Evolutionary conservation across 2,113 vertebrate genomes (phyloP), one percentile per base, ranked within the genome.

Genomic region (Haplochromis vanheusdeni): DNA sequence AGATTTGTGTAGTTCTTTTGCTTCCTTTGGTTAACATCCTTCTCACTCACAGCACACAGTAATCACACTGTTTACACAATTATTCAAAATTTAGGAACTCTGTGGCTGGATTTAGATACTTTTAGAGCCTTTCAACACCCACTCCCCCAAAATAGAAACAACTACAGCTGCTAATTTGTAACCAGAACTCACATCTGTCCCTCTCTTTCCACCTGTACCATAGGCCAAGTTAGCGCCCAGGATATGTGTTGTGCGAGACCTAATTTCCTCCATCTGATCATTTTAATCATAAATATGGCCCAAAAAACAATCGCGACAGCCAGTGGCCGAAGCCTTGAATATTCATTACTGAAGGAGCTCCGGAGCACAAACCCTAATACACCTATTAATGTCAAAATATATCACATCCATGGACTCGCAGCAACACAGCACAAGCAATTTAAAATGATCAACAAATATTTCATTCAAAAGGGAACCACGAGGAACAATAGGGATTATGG

Each of bases 241-340:
- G 5, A 19, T 77, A 6, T 8, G 10, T 77, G 10, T 77, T 33
- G 45, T 77, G 42, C 5, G 2, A 51, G 4, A 77, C 4, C 17
- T n/a, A 77, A 31, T 4, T 49, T 77, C 26, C 70, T 31, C 42
- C 14, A 31, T 49, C 45, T 51, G 17, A 77, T 47, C 6, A 7
- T 77, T 75, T 49, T 49, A 51, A 77, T 49, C 16, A 77, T 77
- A 49, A 75, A 47, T 49, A 28, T 75, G 40, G 70, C 23, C 23
- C 10, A 1, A 7, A 2, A 60, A 60, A 31, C 5, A 7, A 37
- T 35, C 0, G 17, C 9, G 0, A 49, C 23, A 49, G 6, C 17
- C 42, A 0, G n/a, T 26, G 40, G 47, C 3, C 14, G 4, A 47
- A 75, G 14, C 21, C 9, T 47, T 47, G 8, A 75, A 26, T 28